Evolutionary conservation across 2,113 vertebrate species (phyloP).

Genomic region (Chaetodon trifascialis): DNA sequence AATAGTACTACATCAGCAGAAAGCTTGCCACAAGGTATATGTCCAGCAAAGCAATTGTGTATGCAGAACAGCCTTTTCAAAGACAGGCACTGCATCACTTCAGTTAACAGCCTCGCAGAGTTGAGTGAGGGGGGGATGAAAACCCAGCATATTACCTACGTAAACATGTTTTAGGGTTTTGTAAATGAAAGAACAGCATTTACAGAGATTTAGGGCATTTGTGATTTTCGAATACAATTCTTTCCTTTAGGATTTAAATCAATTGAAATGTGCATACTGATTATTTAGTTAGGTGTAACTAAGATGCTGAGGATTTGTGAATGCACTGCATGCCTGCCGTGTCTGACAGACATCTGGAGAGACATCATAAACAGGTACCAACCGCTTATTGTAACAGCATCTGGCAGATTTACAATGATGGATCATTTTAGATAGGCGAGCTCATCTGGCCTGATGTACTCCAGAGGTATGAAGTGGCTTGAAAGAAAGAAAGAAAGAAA

Average conservation of each 20-base stretch:
- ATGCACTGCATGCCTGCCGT: constrained; percentile 30
- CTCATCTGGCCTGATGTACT: constrained; percentile 56
- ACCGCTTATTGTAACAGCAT: constrained; percentile 63
- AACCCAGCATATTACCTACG: constrained; percentile 20
- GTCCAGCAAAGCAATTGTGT: constrained; percentile 51
- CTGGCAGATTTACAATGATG: constrained; percentile 69
- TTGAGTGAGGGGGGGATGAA: background rate
- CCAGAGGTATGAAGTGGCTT: constrained; percentile 57
- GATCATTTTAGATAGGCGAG: constrained; percentile 57
- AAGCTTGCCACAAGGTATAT: constrained; percentile 66
- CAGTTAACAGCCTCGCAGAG: constrained; percentile 25
- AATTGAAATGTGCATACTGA: background rate
- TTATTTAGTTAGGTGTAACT: constrained; percentile 24
- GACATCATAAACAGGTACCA: constrained; percentile 62
- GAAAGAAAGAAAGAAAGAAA: constrained; percentile 25
- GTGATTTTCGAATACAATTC: background rate
- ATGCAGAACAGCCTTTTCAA: constrained; percentile 62
- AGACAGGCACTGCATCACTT: constrained; percentile 51
- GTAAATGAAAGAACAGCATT: background rate
- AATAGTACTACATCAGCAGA: constrained; percentile 69
- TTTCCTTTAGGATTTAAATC: constrained; percentile 17
- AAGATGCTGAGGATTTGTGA: constrained; percentile 39
- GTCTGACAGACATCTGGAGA: constrained; percentile 63
- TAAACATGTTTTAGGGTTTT: constrained; percentile 28
- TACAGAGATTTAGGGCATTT: background rate